Evolutionary conservation across 2,888 invertebrate species (phyloP).

Genomic region (Miltochrista miniata): DNA sequence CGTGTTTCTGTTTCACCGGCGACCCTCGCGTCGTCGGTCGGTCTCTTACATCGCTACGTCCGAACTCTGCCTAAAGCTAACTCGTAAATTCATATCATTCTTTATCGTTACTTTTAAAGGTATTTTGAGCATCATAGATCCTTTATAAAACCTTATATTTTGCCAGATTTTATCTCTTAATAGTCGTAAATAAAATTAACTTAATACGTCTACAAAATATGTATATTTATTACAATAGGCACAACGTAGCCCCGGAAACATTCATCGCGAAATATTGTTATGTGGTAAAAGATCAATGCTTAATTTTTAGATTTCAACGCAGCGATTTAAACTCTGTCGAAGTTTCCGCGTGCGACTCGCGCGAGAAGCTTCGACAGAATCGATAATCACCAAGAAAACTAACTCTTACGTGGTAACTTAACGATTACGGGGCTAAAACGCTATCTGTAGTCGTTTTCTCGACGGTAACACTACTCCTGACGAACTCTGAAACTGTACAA

Average conservation of each 20-base stretch:
- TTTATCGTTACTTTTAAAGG: slow-evolving; percentile 58
- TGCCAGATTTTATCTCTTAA: slow-evolving; percentile 76
- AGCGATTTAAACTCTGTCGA: slow-evolving; percentile 74
- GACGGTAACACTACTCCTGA: slow-evolving; percentile 76
- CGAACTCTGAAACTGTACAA: slow-evolving; percentile 64
- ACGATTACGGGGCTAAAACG: slow-evolving; percentile 79
- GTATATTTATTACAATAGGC: slow-evolving; percentile 76
- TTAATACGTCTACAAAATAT: slow-evolving; percentile 75
- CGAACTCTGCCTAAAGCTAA: slow-evolving; percentile 60
- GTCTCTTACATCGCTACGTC: slow-evolving; percentile 40
- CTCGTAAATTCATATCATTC: slow-evolving; percentile 57
- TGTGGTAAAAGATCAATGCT: slow-evolving; percentile 79
- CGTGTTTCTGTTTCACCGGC: slow-evolving; percentile 53
- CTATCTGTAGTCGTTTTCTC: slow-evolving; percentile 69
- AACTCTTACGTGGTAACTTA: slow-evolving; percentile 83
- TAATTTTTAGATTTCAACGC: slow-evolving; percentile 75
- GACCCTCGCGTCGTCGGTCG: slow-evolving; percentile 35
- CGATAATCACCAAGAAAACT: slow-evolving; percentile 72
- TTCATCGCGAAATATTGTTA: slow-evolving; percentile 83
- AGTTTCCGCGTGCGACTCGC: slow-evolving; percentile 60
- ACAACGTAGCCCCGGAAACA: slow-evolving; percentile 72
- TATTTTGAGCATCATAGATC: slow-evolving; percentile 75
- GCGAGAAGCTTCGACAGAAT: slow-evolving; percentile 58
- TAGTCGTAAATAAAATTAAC: slow-evolving; percentile 79
- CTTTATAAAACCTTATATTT: slow-evolving; percentile 56